A percentile compares a stretch with the other conserved stretches of the same genome.
These are phyloP conservation scores for Ophion ellenae DNA, from an alignment of 2,888 invertebrate species.

Conservation along the genomic window DNA sequence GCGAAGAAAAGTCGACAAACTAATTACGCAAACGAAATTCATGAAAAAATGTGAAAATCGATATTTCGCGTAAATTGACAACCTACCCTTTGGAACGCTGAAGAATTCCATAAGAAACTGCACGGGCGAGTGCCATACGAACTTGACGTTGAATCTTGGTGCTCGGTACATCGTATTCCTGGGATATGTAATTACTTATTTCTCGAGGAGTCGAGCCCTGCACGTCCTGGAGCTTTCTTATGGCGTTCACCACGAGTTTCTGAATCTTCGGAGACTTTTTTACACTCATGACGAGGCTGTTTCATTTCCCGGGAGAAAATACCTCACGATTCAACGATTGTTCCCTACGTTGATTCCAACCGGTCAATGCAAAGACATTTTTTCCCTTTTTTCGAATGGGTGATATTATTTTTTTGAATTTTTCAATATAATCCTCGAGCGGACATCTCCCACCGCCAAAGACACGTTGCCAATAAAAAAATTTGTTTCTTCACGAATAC, in stretches of 20 bases:
- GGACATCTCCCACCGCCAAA: slow-evolving; percentile 40
- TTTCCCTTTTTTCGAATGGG: slow-evolving; percentile 33
- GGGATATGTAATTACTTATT: slow-evolving; percentile 79
- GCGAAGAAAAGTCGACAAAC: too few species aligned
- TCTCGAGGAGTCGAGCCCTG: slow-evolving; percentile 79
- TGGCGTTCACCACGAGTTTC: slow-evolving; percentile 78
- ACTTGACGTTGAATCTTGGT: slow-evolving; percentile 75
- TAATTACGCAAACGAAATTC: neutral
- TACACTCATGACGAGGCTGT: slow-evolving; percentile 64
- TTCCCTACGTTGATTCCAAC: slow-evolving; percentile 7
- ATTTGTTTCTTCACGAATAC: slow-evolving; percentile 19
- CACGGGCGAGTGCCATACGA: slow-evolving; percentile 77
- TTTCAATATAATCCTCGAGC: slow-evolving; percentile 37
- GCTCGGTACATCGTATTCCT: slow-evolving; percentile 76
- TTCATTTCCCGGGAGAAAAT: slow-evolving; percentile 28
- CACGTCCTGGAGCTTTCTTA: slow-evolving; percentile 76
- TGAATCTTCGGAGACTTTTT: slow-evolving; percentile 76
- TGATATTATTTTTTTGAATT: slow-evolving; percentile 27
- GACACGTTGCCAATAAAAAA: slow-evolving; percentile 30
- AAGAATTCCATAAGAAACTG: slow-evolving; percentile 79
- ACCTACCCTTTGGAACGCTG: slow-evolving; percentile 76
- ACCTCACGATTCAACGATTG: neutral
- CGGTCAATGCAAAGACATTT: slow-evolving; percentile 48
- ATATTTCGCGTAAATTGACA: too few species aligned
- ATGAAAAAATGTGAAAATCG: neutral